Evolutionary conservation across 2,888 invertebrate species (phyloP), one percentile per base, ranked within the genome.

Genomic region (Galeopsomyia nigrocyanea): DNA sequence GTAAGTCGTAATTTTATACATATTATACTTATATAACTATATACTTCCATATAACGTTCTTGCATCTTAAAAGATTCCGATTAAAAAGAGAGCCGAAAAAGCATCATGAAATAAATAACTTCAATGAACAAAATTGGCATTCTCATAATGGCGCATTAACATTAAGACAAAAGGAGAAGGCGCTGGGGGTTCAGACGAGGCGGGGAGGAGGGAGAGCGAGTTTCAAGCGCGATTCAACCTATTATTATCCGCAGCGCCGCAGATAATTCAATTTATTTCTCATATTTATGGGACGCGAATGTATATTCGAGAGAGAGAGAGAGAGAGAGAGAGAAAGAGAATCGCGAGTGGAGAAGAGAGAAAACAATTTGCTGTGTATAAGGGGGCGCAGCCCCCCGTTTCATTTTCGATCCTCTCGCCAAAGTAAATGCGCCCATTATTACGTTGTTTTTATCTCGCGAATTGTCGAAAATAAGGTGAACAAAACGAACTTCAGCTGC

Each of bases 191-290:
- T 26, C 71, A 71, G 68, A 55, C 65, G 71, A 67, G 61, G 68
- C 71, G 74, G 65, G 72, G 68, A 64, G 69, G 68, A 69, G 76
- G 68, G 62, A 56, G 68, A 26, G 39, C 65, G 76, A 74, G 74
- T 75, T 58, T 77, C 67, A 74, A 68, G 65, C 68, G 68, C 70
- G 73, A 77, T 77, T 75, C 74, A 82, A 80, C 80, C 81, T 80
- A 80, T 81, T 79, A 81, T 82, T 82, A 82, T 77, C 78, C 75
- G n/a, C n/a, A 76, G 75, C 77, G 74, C 76, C 77, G 78, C 75
- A 73, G 79, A 82, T 81, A 81, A 82, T 82, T 81, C 80, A 81
- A 82, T 82, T 82, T 81, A 82, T 82, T 82, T 80, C 79, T 77
- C 76, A 78, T 79, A 79, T 79, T 79, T 79, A 79, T 76, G 77